These are phyloP conservation scores for Ianthella basta DNA, from an alignment of 37 sponge, comb jelly and placozoan species.

Conservation along the genomic window DNA sequence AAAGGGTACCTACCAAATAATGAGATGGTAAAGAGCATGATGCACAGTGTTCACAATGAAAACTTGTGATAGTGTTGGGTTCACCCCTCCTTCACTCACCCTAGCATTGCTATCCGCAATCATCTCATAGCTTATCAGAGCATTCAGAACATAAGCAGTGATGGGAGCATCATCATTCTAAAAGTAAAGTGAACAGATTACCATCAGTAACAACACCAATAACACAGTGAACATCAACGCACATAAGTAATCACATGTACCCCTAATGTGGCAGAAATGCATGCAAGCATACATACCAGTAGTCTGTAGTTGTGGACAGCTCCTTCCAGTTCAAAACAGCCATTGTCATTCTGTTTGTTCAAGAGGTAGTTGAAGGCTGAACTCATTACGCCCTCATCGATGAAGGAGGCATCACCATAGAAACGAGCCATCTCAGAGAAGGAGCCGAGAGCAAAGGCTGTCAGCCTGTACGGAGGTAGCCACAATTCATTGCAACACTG, in stretches of 20 bases:
- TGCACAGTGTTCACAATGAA: too few relatives aligned
- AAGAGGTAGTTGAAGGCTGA: constrained; percentile 51
- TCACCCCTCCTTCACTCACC: constrained; percentile 1
- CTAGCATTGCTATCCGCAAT: background rate
- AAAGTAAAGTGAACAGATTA: too few relatives aligned
- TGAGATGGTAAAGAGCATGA: too few relatives aligned
- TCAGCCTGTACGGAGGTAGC: constrained; percentile 34
- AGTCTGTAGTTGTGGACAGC: constrained; percentile 50
- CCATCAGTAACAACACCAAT: too few relatives aligned
- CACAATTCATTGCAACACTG: too few relatives aligned
- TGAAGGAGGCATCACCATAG: constrained; percentile 31
- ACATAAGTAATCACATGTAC: too few relatives aligned
- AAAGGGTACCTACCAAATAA: too few relatives aligned
- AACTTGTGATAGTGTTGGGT: too few relatives aligned
- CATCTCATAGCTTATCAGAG: background rate
- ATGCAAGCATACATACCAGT: constrained; percentile 33
- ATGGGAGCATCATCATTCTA: constrained; percentile 18
- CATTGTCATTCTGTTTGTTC: constrained; percentile 28
- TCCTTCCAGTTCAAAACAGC: constrained; percentile 33
- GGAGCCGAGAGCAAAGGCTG: constrained; percentile 45
- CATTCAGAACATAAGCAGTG: constrained; percentile 24
- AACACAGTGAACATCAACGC: too few relatives aligned
- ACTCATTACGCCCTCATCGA: constrained; percentile 44
- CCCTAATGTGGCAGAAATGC: too few relatives aligned
- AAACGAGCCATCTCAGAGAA: constrained; percentile 45